A percentile compares a stretch with the other conserved stretches of the same genome.
Evolutionary conservation across 2,113 vertebrate genomes (phyloP).

Genomic region (rabbit (Oryctolagus cuniculus)): mOryCun1.1 NC_091443.1:109803001-109803500

Average conservation of each 20-base stretch:
- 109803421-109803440: background rate
- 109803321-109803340: background rate
- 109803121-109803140: no score
- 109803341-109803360: background rate
- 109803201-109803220: background rate
- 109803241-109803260: background rate
- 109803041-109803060: no score
- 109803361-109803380: background rate
- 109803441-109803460: conserved; percentile 18
- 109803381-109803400: background rate
- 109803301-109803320: background rate
- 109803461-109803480: background rate
- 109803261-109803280: background rate
- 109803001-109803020: no score
- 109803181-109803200: no score
- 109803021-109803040: no score
- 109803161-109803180: no score
- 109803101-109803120: no score
- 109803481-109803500: background rate
- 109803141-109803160: no score
- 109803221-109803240: background rate
- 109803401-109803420: background rate
- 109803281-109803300: background rate
- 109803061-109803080: no score
- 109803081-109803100: no score